These are phyloP conservation scores for Leucozona laternaria DNA, from an alignment of 2,888 invertebrate species.

Conservation along the genomic window DNA sequence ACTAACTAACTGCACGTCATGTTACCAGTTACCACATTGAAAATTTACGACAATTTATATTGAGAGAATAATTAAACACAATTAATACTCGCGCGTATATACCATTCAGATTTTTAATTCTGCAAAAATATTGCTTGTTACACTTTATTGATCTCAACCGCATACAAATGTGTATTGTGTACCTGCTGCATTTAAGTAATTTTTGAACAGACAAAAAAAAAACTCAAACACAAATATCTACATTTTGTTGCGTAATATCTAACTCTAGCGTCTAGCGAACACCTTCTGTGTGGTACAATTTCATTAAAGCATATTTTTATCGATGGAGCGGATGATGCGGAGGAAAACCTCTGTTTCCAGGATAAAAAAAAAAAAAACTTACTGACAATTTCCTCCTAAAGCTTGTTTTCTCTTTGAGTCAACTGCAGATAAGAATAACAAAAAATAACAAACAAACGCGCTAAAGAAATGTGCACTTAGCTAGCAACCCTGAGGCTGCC, in stretches of 20 bases:
- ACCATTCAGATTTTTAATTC: constrained; percentile 40
- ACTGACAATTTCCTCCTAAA: constrained; percentile 50
- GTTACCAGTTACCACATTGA: constrained; percentile 3
- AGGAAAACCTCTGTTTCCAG: background rate
- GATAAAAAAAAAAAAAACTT: constrained; percentile 31
- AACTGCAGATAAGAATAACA: background rate
- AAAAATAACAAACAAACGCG: background rate
- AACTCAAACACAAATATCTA: constrained; percentile 26
- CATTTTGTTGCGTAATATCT: constrained; percentile 54
- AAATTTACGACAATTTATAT: constrained; percentile 1
- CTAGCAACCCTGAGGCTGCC: constrained; percentile 65
- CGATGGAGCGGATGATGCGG: constrained; percentile 1
- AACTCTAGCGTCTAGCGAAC: background rate
- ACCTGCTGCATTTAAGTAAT: background rate
- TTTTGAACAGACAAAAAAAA: background rate
- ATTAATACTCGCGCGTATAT: background rate
- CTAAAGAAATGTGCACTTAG: constrained; percentile 62
- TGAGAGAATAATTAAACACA: constrained; percentile 35
- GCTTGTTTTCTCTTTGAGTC: constrained; percentile 30
- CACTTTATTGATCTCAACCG: constrained; percentile 32
- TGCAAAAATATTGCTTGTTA: constrained; percentile 17
- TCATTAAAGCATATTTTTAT: constrained; percentile 41
- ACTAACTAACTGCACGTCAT: background rate
- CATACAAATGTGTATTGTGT: background rate
- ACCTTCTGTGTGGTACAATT: constrained; percentile 54